These are phyloP conservation scores for Onychostoma macrolepis DNA, from an alignment of 2,113 vertebrate genomes.

Conservation along the genomic window DNA sequence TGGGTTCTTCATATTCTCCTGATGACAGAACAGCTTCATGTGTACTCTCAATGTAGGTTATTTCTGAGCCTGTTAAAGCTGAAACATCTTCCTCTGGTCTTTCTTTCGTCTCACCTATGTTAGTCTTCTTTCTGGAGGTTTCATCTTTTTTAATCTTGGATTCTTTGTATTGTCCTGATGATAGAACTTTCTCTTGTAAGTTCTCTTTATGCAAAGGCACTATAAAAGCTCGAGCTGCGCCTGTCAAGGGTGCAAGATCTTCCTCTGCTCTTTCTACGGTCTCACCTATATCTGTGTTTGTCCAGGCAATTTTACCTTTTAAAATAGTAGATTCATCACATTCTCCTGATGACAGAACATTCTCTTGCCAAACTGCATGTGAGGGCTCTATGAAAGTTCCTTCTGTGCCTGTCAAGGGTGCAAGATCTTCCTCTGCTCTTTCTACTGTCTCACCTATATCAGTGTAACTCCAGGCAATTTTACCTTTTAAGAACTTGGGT, in stretches of 20 bases:
- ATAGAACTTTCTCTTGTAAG: not conserved
- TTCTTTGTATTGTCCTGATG: slow-evolving; percentile 3
- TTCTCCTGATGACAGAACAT: not conserved
- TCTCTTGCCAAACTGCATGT: not conserved
- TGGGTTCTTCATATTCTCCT: not conserved
- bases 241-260: not conserved
- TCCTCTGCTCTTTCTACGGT: not conserved
- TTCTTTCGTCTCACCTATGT: not conserved
- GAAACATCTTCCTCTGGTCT: not conserved
- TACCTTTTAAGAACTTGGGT: not conserved
- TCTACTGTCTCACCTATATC: not conserved
- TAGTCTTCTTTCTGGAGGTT: not conserved
- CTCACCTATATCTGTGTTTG: not conserved
- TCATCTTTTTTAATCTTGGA: not conserved
- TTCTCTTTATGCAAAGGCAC: not conserved
- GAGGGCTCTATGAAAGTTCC: not conserved
- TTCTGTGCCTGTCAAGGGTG: not conserved
- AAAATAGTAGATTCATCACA: not conserved
- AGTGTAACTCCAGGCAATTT: not conserved
- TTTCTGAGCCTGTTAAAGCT: not conserved
- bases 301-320: not conserved
- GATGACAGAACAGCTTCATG: not conserved
- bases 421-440: not conserved
- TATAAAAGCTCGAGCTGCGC: not conserved
- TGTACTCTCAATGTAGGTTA: not conserved